Evolutionary conservation across 2,888 invertebrate species (phyloP).

Genomic region (Lycia hirtaria): DNA sequence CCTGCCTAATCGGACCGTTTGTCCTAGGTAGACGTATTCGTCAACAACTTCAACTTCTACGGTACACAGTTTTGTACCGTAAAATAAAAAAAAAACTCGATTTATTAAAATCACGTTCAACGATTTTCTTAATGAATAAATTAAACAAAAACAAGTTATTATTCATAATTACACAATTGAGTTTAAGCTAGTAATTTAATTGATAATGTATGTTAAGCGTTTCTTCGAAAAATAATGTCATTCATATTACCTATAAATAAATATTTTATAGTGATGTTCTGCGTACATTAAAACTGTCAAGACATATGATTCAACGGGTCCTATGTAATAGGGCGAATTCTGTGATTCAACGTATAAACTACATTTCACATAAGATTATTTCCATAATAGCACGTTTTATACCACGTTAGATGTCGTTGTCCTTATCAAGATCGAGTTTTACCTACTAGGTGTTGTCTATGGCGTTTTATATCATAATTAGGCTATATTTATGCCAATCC

Average conservation of each 20-base stretch:
- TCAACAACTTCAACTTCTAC: too few relatives aligned
- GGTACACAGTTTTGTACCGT: too few relatives aligned
- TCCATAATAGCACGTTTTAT: neutral
- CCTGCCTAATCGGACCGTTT: too few relatives aligned
- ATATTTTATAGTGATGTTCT: neutral
- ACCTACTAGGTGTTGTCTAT: conserved; percentile 23
- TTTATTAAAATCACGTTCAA: too few relatives aligned
- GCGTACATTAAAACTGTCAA: neutral
- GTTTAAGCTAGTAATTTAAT: neutral
- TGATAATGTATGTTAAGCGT: neutral
- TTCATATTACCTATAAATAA: neutral
- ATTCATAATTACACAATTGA: too few relatives aligned
- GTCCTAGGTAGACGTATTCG: too few relatives aligned
- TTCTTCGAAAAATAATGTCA: neutral
- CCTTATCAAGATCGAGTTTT: conserved; percentile 22
- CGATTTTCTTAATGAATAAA: too few relatives aligned
- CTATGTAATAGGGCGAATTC: too few relatives aligned
- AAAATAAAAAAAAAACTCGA: too few relatives aligned
- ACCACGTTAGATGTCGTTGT: conserved; percentile 10
- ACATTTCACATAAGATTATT: neutral
- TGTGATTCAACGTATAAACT: too few relatives aligned
- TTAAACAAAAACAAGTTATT: too few relatives aligned
- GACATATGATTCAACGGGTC: neutral
- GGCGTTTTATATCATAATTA: conserved; percentile 28
- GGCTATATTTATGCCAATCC: conserved; percentile 34